Conservation (phyloP, 1,140 invertebrate species). For the Nymphalis io region DNA sequence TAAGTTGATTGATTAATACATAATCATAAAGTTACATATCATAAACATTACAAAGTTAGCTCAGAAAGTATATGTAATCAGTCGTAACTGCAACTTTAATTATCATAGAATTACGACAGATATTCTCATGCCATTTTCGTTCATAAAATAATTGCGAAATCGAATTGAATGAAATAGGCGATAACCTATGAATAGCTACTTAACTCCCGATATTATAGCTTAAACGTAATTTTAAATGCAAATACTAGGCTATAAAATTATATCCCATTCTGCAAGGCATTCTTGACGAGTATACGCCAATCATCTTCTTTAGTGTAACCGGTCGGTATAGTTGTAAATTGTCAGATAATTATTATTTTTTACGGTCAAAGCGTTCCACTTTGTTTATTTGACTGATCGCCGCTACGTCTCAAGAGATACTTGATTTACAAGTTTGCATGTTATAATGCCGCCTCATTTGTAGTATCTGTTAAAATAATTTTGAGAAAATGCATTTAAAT, state of each 20-base stretch:
- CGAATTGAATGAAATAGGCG: neutral
- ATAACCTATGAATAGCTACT: neutral
- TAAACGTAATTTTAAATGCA: neutral
- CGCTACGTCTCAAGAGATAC: slow-evolving; percentile 13
- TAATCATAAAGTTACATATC: slow-evolving; percentile 2
- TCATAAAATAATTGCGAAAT: neutral
- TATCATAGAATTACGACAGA: neutral
- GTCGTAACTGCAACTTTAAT: neutral
- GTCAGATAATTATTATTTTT: slow-evolving; percentile 12
- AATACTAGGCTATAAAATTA: slow-evolving; percentile 1
- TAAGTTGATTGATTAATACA: too few relatives aligned
- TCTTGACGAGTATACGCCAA: slow-evolving; percentile 1
- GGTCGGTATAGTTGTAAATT: slow-evolving; percentile 6
- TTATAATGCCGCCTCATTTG: neutral
- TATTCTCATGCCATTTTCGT: slow-evolving; percentile 2
- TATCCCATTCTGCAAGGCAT: slow-evolving; percentile 1
- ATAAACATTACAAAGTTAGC: slow-evolving; percentile 3
- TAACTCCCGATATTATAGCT: neutral
- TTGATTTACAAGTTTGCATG: neutral
- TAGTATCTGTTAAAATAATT: neutral
- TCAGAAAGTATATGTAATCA: neutral
- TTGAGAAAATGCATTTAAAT: neutral
- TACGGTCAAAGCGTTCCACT: neutral
- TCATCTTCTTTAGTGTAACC: neutral
- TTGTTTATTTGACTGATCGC: slow-evolving; percentile 22